Conservation (phyloP, 2,888 invertebrate genomes). For the Tetramorium bicarinatum region DNA sequence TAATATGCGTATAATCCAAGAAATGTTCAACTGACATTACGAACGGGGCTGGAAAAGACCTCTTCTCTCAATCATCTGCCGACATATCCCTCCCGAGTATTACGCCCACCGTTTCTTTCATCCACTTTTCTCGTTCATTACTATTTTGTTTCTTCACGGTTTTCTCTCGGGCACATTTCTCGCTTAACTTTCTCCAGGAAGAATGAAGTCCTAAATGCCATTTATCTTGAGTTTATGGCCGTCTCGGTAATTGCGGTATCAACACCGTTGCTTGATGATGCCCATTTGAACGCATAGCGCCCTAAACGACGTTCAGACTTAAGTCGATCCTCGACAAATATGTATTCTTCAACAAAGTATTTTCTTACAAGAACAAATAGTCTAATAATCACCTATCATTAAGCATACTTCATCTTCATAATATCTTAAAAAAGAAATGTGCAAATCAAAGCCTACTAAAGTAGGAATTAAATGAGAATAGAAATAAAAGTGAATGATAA, state of each 20-base stretch:
- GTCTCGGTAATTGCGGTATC: constrained; percentile 74
- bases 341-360: constrained; percentile 21
- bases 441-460: not conserved
- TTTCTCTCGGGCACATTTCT: constrained; percentile 55
- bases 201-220: constrained; percentile 76
- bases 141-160: constrained; percentile 54
- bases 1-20: constrained; percentile 38
- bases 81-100: constrained; percentile 27
- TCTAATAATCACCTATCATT: not conserved
- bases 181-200: constrained; percentile 42
- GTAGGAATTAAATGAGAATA: not conserved
- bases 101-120: constrained; percentile 3
- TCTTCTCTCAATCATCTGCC: constrained; percentile 53
- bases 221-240: constrained; percentile 79
- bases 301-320: constrained; percentile 56
- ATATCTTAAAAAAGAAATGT: not conserved
- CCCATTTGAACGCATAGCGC: constrained; percentile 70
- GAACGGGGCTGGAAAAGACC: constrained; percentile 25
- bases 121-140: constrained; percentile 44
- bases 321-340: constrained; percentile 43
- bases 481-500: not conserved
- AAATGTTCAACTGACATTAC: constrained; percentile 9
- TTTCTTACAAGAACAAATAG: not conserved
- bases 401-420: not conserved
- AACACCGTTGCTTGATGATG: constrained; percentile 76